Evolutionary conservation across 2,797 vertebrate species (phyloP).

Genomic region (Enteromius radiatus): DNA sequence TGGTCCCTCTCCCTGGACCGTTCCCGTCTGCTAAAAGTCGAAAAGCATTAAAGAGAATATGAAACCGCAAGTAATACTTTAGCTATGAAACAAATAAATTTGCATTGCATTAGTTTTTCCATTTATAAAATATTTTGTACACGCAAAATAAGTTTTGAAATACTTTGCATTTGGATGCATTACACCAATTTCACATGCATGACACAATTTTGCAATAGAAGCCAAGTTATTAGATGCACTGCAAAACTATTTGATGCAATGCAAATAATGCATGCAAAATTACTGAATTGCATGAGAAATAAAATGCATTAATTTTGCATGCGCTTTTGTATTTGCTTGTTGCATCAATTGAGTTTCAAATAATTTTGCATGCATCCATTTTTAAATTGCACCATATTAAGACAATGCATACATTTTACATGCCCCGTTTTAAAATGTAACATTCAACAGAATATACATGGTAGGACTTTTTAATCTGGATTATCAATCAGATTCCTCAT

Average conservation of each 20-base stretch:
- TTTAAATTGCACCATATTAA: too few species aligned
- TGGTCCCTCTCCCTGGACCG: constrained; percentile 98
- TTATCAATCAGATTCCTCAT: neutral
- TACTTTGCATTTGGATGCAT: neutral
- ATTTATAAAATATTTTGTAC: neutral
- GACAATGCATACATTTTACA: neutral
- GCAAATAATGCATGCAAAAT: neutral
- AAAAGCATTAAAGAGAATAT: constrained; percentile 28
- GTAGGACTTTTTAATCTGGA: neutral
- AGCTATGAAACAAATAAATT: neutral
- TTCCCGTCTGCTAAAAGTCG: constrained; percentile 89
- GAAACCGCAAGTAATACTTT: neutral
- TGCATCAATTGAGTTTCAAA: too few species aligned
- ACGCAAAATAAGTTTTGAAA: neutral
- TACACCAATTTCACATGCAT: neutral
- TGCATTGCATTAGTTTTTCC: neutral
- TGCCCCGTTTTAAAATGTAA: neutral
- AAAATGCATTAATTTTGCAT: too few species aligned
- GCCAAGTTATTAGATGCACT: neutral
- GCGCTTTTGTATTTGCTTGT: too few species aligned
- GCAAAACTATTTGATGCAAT: neutral
- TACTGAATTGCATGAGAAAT: neutral
- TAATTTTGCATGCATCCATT: neutral
- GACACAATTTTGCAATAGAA: neutral
- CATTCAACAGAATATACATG: neutral